These are phyloP conservation scores for Halichoeres trimaculatus DNA, from an alignment of 2,113 vertebrate species.

Conservation along the genomic window DNA sequence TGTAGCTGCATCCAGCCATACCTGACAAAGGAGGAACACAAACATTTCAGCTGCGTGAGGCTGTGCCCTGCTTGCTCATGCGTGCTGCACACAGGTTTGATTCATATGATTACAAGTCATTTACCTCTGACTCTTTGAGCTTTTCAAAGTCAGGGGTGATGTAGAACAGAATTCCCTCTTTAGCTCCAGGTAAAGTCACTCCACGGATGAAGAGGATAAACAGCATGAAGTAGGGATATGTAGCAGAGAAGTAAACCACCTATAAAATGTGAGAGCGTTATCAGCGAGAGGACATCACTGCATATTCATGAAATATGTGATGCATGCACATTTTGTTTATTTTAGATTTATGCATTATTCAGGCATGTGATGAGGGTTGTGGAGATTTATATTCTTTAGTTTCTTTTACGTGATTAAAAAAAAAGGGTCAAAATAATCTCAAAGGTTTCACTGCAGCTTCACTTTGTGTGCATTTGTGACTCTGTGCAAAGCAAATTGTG, in stretches of 20 bases:
- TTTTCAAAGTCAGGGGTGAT: conserved; percentile 97
- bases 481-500: conserved; percentile 31
- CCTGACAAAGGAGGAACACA: conserved; percentile 81
- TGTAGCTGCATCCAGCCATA: conserved; percentile 98
- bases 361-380: neutral
- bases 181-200: conserved; percentile 95
- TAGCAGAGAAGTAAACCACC: conserved; percentile 99
- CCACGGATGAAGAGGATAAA: conserved; percentile 97
- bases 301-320: conserved; percentile 6
- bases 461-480: conserved; percentile 27
- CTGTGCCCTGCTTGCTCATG: conserved; percentile 15
- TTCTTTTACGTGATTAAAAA: neutral
- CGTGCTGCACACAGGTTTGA: conserved; percentile 18
- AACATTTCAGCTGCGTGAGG: conserved; percentile 13
- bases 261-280: conserved; percentile 68
- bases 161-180: conserved; percentile 96
- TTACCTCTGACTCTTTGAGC: conserved; percentile 97
- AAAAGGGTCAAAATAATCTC: conserved; percentile 4
- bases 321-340: conserved; percentile 2
- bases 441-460: conserved; percentile 30
- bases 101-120: conserved; percentile 46
- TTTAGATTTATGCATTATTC: neutral
- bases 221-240: conserved; percentile 98
- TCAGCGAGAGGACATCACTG: conserved; percentile 25
- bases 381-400: conserved; percentile 3